These are phyloP conservation scores for Rhea americana DNA, from an alignment of 2,113 vertebrate species.

Conservation along the genomic window DNA sequence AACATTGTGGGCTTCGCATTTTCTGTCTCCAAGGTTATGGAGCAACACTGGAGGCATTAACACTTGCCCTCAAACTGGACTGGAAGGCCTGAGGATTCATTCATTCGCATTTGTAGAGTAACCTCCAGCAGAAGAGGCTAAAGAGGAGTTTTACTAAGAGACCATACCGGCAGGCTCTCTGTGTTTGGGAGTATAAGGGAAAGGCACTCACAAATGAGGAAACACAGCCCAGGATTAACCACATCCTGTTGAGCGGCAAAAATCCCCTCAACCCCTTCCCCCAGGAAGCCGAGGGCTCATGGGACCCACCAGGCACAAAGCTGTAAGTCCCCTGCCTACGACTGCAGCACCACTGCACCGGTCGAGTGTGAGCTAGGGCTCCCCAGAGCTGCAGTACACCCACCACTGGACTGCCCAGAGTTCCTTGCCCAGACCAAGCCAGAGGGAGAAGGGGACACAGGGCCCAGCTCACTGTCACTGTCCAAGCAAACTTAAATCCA, in stretches of 20 bases:
- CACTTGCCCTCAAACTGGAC: neutral
- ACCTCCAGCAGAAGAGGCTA: neutral
- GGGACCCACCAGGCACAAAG: neutral
- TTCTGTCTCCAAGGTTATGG: neutral
- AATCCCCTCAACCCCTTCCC: neutral
- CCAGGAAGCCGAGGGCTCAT: neutral
- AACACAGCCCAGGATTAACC: constrained; percentile 18
- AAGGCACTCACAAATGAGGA: neutral
- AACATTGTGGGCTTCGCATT: accelerated
- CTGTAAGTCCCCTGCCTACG: neutral
- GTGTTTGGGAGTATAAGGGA: accelerated
- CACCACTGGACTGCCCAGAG: neutral
- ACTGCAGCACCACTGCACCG: neutral
- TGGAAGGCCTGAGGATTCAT: neutral
- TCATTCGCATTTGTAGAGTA: neutral
- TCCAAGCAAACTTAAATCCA: neutral
- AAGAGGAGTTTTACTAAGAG: neutral
- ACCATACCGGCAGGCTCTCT: neutral
- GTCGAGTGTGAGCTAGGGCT: accelerated
- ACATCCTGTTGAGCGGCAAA: constrained; percentile 7
- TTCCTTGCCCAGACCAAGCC: neutral
- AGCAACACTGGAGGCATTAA: neutral
- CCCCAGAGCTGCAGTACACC: neutral
- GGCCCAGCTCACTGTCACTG: neutral
- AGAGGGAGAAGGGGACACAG: accelerated